These are phyloP conservation scores for Crossaster papposus DNA, from an alignment of 53 echinoderm and acorn worm genomes.

Conservation along the genomic window DNA sequence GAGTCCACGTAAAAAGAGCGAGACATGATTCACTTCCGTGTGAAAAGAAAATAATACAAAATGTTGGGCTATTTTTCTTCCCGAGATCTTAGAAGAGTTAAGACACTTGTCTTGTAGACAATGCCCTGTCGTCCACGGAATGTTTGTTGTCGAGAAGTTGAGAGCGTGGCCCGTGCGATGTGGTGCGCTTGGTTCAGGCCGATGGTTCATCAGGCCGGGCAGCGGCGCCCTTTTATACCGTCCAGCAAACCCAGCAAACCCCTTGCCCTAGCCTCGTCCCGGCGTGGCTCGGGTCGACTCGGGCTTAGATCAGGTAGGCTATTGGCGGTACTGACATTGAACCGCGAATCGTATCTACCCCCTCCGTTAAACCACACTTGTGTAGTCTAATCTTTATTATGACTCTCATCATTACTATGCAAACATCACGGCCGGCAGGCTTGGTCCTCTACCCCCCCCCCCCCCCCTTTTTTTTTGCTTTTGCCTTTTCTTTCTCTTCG, in stretches of 20 bases:
- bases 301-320: constrained; percentile 35
- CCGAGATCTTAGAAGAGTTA: neutral
- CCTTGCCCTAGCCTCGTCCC: neutral
- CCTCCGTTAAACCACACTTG: neutral
- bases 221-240: constrained; percentile 44
- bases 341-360: constrained; percentile 47
- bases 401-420: constrained; percentile 62
- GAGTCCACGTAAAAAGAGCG: constrained; percentile 99
- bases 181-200: constrained; percentile 22
- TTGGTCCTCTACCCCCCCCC: neutral
- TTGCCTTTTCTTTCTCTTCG: neutral
- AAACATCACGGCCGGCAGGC: constrained; percentile 51
- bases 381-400: constrained; percentile 54
- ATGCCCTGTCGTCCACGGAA: neutral
- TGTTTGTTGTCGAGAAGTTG: constrained; percentile 24
- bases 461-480: constrained; percentile 11
- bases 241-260: constrained; percentile 8
- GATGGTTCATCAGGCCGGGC: constrained; percentile 11
- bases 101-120: constrained; percentile 9
- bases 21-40: constrained; percentile 66
- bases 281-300: neutral
- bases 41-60: neutral
- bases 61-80: neutral
- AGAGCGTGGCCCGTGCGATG: neutral
- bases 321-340: constrained; percentile 51